A percentile compares a stretch with the other conserved stretches of the same genome.
phyloP scores from a whole-genome alignment of 92 coral and sea anemone species.

The Zoanthus sociatus region DNA sequence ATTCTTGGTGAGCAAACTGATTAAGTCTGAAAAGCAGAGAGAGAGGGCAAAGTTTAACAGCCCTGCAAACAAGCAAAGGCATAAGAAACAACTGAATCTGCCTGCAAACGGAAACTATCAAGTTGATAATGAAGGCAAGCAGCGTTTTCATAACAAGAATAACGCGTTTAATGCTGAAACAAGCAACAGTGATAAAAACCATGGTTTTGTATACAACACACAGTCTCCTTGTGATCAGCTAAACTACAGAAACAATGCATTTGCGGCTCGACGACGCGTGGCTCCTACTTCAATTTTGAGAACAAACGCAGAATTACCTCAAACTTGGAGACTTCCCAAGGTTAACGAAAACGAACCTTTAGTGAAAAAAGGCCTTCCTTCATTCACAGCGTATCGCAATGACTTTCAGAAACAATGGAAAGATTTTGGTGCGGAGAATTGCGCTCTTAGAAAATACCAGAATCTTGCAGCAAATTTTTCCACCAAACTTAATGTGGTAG shows the following conservation, averaged over 20 bases:
- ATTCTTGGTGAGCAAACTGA: constrained; percentile 16
- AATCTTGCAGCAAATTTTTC: background rate
- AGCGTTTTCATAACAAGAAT: background rate
- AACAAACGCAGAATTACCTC: background rate
- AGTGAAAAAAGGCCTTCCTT: background rate
- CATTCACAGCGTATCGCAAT: background rate
- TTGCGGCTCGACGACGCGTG: background rate
- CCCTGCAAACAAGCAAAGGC: background rate
- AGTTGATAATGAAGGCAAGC: background rate
- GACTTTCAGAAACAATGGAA: background rate
- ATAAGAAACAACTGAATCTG: background rate
- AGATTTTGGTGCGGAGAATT: background rate
- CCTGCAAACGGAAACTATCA: background rate
- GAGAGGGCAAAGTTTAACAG: background rate
- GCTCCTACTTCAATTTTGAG: background rate
- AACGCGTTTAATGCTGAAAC: background rate
- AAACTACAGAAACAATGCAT: constrained; percentile 5
- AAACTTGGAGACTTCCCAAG: constrained; percentile 25
- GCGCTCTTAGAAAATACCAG: background rate
- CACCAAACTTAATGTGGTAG: background rate
- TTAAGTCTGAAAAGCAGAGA: constrained; percentile 7
- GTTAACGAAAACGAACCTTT: background rate
- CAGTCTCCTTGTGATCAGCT: background rate
- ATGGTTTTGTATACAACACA: background rate
- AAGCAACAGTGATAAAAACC: background rate